phyloP scores from a whole-genome alignment of 1,140 invertebrate species.

The Eumaeus atala region DNA sequence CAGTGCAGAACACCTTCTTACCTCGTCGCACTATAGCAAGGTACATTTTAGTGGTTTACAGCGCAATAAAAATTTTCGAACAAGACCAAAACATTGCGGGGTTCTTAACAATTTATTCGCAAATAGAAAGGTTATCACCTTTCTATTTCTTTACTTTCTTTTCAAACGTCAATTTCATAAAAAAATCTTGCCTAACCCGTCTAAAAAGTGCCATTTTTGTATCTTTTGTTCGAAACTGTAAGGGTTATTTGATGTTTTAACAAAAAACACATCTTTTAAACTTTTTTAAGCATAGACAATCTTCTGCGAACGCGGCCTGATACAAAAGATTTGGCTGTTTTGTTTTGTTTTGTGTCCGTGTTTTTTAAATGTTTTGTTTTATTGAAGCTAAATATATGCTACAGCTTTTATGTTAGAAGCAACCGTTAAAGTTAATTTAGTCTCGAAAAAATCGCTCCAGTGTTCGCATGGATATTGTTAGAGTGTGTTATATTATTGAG shows the following conservation, averaged over 20 bases:
- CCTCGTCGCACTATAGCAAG: constrained; percentile 44
- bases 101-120: constrained; percentile 47
- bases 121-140: constrained; percentile 47
- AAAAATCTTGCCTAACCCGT: constrained; percentile 56
- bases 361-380: constrained; percentile 62
- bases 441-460: constrained; percentile 64
- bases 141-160: constrained; percentile 25
- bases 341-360: constrained; percentile 46
- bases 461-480: constrained; percentile 43
- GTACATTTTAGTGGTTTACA: constrained; percentile 68
- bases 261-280: constrained; percentile 46
- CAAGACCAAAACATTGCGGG: constrained; percentile 69
- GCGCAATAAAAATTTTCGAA: constrained; percentile 58
- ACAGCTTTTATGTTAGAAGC: constrained; percentile 62
- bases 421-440: constrained; percentile 54
- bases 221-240: constrained; percentile 44
- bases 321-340: constrained; percentile 57
- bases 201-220: constrained; percentile 29
- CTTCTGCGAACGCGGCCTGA: constrained; percentile 59
- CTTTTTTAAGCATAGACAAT: constrained; percentile 42
- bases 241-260: constrained; percentile 62
- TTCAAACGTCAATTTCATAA: constrained; percentile 33
- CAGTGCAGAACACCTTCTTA: constrained; percentile 52
- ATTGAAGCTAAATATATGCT: constrained; percentile 67
- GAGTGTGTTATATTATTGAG: constrained; percentile 15